These are phyloP conservation scores for Reinhardtius hippoglossoides DNA, from an alignment of 2,113 vertebrate species.

Conservation along the genomic window DNA sequence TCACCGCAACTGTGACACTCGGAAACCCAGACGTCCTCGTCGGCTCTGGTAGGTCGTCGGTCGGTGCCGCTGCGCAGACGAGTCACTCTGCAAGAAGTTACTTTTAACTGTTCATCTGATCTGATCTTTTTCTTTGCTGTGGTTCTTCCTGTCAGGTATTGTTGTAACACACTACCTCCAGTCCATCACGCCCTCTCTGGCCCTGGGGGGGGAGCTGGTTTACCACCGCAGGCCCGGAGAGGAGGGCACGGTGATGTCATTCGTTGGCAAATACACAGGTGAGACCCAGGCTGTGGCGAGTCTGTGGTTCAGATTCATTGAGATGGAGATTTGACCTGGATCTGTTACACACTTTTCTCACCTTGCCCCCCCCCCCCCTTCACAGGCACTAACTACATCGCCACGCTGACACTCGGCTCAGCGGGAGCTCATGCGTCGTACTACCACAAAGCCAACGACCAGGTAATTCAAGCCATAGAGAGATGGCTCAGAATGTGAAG, in stretches of 20 bases:
- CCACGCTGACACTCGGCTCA: conserved; percentile 86
- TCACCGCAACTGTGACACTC: conserved; percentile 86
- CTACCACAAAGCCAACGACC: conserved; percentile 91
- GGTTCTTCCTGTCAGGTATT: conserved; percentile 77
- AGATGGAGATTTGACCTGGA: not conserved
- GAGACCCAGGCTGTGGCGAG: not conserved
- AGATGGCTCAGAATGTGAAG: too few relatives aligned
- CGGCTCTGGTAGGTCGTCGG: conserved; percentile 84
- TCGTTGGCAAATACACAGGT: conserved; percentile 90
- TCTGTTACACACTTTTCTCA: not conserved
- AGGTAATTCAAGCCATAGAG: conserved; percentile 72
- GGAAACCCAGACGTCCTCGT: conserved; percentile 89
- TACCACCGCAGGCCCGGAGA: conserved; percentile 89
- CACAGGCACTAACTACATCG: conserved; percentile 87
- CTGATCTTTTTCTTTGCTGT: not conserved
- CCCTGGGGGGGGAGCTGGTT: conserved; percentile 89
- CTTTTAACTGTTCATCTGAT: not conserved
- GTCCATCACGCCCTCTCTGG: conserved; percentile 87
- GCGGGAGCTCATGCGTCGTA: conserved; percentile 88
- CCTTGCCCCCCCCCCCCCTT: not conserved
- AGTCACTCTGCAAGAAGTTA: not conserved
- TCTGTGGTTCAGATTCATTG: not conserved
- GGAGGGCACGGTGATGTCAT: conserved; percentile 87
- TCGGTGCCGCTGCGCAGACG: too few relatives aligned
- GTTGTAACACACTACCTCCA: conserved; percentile 89